phyloP scores from a whole-genome alignment of 2,797 vertebrate genomes.

The Rhynchotus rufescens region DNA sequence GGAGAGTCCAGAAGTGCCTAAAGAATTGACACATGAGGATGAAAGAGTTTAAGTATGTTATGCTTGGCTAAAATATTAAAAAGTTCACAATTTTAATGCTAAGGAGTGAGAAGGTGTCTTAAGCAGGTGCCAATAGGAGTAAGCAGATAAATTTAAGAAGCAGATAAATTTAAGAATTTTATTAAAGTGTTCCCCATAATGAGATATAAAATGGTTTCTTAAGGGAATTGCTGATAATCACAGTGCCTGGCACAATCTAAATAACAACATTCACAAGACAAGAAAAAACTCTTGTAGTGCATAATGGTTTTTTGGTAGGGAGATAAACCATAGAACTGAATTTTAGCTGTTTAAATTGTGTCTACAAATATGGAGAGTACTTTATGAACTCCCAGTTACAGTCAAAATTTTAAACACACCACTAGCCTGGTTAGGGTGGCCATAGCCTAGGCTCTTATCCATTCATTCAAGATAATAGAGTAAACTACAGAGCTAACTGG shows the following conservation, averaged over 20 bases:
- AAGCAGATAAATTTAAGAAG: background rate
- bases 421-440: background rate
- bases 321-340: background rate
- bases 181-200: background rate
- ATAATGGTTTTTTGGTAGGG: background rate
- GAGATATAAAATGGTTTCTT: background rate
- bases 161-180: background rate
- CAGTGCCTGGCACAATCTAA: background rate
- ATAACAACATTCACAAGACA: background rate
- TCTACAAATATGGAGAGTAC: background rate
- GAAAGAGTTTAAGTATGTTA: background rate
- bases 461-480: background rate
- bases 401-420: background rate
- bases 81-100: background rate
- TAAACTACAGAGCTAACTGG: background rate
- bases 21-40: background rate
- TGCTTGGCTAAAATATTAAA: background rate
- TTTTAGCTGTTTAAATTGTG: background rate
- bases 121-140: background rate
- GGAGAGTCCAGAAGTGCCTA: background rate
- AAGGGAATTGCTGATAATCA: background rate
- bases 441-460: background rate
- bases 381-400: background rate
- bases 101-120: background rate
- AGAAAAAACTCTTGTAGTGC: background rate